These are phyloP conservation scores for Montipora sp. DNA, from an alignment of 64 coral and sea anemone species.

Conservation along the genomic window DNA sequence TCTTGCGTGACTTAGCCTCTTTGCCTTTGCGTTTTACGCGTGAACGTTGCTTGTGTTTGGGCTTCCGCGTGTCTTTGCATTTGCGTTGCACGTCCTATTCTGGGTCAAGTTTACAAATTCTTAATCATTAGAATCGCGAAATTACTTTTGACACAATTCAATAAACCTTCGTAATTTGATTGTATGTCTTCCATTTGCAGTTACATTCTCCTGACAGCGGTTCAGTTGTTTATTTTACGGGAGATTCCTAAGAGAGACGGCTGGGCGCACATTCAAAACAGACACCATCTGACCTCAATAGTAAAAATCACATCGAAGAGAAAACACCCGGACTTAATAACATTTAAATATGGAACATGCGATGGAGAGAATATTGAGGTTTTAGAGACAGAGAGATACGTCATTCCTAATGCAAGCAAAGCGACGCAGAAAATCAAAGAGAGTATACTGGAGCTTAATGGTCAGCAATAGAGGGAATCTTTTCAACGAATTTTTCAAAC, in stretches of 20 bases:
- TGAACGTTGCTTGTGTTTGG: too few relatives aligned
- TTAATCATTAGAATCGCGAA: too few relatives aligned
- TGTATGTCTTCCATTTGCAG: conserved; percentile 40
- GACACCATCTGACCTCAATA: conserved; percentile 75
- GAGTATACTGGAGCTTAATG: conserved; percentile 80
- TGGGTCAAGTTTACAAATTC: too few relatives aligned
- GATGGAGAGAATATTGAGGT: conserved; percentile 66
- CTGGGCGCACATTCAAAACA: conserved; percentile 89
- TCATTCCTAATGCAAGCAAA: conserved; percentile 96
- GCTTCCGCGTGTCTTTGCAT: too few relatives aligned
- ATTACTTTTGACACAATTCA: too few relatives aligned
- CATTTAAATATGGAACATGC: conserved; percentile 80
- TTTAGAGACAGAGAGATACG: conserved; percentile 69
- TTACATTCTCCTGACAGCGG: conserved; percentile 87
- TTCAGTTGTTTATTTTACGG: conserved; percentile 88
- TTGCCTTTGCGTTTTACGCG: too few relatives aligned
- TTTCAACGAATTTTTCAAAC: not conserved
- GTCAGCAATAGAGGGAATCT: conserved; percentile 9
- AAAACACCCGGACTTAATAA: conserved; percentile 94
- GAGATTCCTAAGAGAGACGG: conserved; percentile 81
- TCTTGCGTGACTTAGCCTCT: too few relatives aligned
- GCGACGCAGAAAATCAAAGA: conserved; percentile 94
- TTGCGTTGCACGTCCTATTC: too few relatives aligned
- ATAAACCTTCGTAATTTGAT: too few relatives aligned
- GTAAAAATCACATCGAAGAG: conserved; percentile 97